Percentiles rank a stretch among this genome's conserved stretches.
These are phyloP conservation scores for Propithecus perrieri DNA, from an alignment of 2,797 vertebrate species.

Conservation along the genomic window DNA sequence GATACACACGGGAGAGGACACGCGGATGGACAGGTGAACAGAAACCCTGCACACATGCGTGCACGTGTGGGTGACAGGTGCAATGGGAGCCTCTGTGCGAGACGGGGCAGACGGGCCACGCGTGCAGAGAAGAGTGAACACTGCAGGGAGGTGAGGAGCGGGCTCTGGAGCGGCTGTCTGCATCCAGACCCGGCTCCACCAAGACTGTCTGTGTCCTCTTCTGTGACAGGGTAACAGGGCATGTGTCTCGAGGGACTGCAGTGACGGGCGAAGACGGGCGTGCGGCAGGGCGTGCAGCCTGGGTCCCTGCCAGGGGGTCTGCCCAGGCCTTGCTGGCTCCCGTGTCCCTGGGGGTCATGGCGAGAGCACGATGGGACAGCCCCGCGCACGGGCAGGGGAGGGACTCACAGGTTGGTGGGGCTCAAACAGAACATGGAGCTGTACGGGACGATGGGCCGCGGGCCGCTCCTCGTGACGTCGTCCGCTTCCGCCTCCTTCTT, in stretches of 20 bases:
- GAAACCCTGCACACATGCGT: fast-evolving
- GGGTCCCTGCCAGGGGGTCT: background rate
- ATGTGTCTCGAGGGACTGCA: fast-evolving
- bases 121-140: fast-evolving
- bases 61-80: fast-evolving
- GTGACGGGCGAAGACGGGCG: fast-evolving
- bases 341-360: fast-evolving
- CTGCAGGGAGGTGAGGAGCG: no score
- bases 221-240: fast-evolving
- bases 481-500: constrained; percentile 92
- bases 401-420: constrained; percentile 96
- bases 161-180: background rate
- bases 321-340: fast-evolving
- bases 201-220: background rate
- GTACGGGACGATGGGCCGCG: constrained; percentile 94
- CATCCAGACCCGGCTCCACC: background rate
- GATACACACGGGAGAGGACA: no score
- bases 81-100: fast-evolving
- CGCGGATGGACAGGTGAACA: fast-evolving
- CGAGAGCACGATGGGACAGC: fast-evolving
- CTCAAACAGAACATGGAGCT: constrained; percentile 98
- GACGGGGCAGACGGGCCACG: fast-evolving
- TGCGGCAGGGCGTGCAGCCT: fast-evolving
- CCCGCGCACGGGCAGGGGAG: fast-evolving
- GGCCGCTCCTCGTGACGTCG: constrained; percentile 85